Evolutionary conservation across 2,888 invertebrate species (phyloP), one percentile per base, ranked within the genome.

Genomic region (Leucoma salicis): DNA sequence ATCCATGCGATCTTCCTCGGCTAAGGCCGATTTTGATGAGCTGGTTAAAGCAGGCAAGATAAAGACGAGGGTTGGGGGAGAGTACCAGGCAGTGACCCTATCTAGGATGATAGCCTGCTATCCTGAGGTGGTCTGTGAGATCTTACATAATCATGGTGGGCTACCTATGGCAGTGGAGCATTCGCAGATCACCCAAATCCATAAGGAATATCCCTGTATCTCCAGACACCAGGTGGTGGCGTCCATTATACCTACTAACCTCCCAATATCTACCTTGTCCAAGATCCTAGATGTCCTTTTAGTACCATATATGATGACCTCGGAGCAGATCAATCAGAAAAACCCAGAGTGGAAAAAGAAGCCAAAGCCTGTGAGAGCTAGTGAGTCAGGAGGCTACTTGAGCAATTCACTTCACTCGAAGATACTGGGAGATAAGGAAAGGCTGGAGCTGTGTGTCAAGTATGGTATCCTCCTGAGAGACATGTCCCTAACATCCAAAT

Each of bases 311-410:
- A 0, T 35, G 1, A 1, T 35, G 4, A 35, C 35, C 1, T 35
- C 35, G 13, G 24, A 35, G 2, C 35, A 35, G 10, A 35, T 35
- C 1, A 35, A 35, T 12, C 35, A 35, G 14, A 35, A 35, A n/a
- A 35, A 35, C 10, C n/a, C 10, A 2, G 35, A 35, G 1, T 35
- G 35, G 35, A 35, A 35, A n/a, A 35, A 35, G 14, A 25, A 25
- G 25, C 0, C 14, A 10, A 10, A 10, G 2, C 1, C 2, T 1
- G 0, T 1, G 0, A 35, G 14, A 14, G 35, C 35, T 0, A 14
- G 0, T 14, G 35, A 35, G 3, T 35, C 35, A 1, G 10, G 14
- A 2, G 8, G 0, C 1, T 35, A 6, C 10, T 14, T 35, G 0
- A 14, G 4, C 4, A 35, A 35, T 10, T 35, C 35, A 8, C 4